These are phyloP conservation scores for Endotricha flammealis DNA, from an alignment of 2,888 invertebrate genomes.

Conservation along the genomic window DNA sequence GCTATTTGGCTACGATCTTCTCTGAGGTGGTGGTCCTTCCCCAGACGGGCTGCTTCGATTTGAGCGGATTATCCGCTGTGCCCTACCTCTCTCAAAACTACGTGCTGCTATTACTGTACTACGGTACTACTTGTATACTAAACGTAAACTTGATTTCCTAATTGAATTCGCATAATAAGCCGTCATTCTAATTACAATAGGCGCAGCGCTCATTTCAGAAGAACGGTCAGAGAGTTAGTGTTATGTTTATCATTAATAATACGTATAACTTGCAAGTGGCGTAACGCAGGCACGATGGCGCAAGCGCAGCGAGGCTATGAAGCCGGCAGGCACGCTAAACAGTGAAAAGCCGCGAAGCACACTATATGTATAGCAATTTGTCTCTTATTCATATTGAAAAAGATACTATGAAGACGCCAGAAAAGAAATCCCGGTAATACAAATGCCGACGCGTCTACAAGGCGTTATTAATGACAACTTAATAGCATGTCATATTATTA, in stretches of 20 bases:
- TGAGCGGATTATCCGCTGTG: too few species aligned
- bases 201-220: background rate
- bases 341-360: slow-evolving; percentile 19
- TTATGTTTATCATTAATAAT: slow-evolving; percentile 41
- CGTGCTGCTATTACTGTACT: too few species aligned
- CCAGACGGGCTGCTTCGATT: too few species aligned
- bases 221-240: slow-evolving; percentile 17
- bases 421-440: background rate
- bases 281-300: slow-evolving; percentile 36
- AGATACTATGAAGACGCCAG: background rate
- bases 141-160: too few species aligned
- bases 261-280: slow-evolving; percentile 33
- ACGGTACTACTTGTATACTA: too few species aligned
- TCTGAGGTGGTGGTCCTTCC: too few species aligned
- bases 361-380: slow-evolving; percentile 4
- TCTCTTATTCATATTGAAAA: background rate
- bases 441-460: background rate
- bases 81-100: too few species aligned
- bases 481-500: slow-evolving; percentile 12
- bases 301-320: slow-evolving; percentile 30
- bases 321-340: slow-evolving; percentile 23
- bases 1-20: too few species aligned
- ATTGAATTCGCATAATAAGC: background rate
- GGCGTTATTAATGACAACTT: slow-evolving; percentile 14
- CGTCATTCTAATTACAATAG: background rate